A percentile compares a stretch with the other conserved stretches of the same genome.
Conservation (phyloP, 1,140 invertebrate species). For the Halyomorpha halys region DNA sequence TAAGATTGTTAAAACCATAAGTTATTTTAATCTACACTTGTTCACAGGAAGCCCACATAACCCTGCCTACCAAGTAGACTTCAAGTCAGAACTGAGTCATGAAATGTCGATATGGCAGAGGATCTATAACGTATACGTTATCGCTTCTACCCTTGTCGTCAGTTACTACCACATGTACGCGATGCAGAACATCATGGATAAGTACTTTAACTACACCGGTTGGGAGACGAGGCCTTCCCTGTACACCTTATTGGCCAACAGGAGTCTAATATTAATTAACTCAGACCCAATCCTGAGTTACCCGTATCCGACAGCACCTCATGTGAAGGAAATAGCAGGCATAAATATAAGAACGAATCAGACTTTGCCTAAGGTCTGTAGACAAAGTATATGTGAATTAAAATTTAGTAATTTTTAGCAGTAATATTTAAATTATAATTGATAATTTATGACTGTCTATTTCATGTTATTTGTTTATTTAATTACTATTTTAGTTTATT, state of each 20-base stretch:
- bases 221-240: constrained; percentile 26
- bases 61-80: constrained; percentile 25
- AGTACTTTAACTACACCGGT: constrained; percentile 28
- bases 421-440: no score
- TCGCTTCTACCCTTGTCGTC: not conserved
- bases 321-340: constrained; percentile 35
- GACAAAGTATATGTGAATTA: no score
- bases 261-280: constrained; percentile 30
- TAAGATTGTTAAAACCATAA: no score
- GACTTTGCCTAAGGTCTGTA: constrained; percentile 33
- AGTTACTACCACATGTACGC: not conserved
- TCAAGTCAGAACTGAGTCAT: constrained; percentile 20
- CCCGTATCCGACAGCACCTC: constrained; percentile 32
- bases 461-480: no score
- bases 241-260: constrained; percentile 27
- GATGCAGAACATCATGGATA: constrained; percentile 18
- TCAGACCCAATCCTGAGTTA: constrained; percentile 34
- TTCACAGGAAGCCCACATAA: constrained; percentile 24
- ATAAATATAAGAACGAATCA: constrained; percentile 32
- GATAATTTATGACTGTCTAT: no score
- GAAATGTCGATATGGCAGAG: constrained; percentile 27
- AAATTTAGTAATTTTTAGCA: no score
- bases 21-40: no score
- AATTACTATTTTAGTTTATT: no score
- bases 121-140: constrained; percentile 17